Percentiles rank a stretch among this genome's conserved stretches.
Conservation (phyloP, 2,113 vertebrate genomes). For the Willisornis vidua region DNA sequence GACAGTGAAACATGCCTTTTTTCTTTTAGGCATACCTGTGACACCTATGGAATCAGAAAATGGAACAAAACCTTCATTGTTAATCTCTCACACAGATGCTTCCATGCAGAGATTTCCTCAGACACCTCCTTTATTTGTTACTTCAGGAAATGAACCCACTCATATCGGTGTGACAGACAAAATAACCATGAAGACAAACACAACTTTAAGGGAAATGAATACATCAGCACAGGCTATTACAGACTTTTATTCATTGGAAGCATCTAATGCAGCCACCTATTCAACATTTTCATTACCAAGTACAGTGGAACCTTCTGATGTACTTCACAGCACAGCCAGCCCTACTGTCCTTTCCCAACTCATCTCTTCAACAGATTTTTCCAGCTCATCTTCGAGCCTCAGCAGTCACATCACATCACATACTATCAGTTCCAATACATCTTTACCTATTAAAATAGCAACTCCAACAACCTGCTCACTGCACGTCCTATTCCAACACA, state of each 20-base stretch:
- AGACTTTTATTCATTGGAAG: slow-evolving; percentile 11
- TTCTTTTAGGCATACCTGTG: slow-evolving; percentile 76
- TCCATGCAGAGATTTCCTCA: neutral
- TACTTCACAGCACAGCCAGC: slow-evolving; percentile 6
- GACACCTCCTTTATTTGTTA: neutral
- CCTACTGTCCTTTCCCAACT: slow-evolving; percentile 9
- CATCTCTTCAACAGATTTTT: slow-evolving; percentile 30
- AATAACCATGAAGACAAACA: neutral
- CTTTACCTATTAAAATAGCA: neutral
- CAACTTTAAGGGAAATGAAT: neutral
- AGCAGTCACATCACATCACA: neutral
- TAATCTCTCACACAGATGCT: neutral
- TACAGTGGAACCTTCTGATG: slow-evolving; percentile 33
- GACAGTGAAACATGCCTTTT: neutral
- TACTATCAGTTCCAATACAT: neutral
- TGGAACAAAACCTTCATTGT: slow-evolving; percentile 56
- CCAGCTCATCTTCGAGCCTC: neutral
- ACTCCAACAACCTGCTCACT: neutral
- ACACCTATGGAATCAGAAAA: slow-evolving; percentile 72
- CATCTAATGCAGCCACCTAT: neutral
- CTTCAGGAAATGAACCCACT: neutral
- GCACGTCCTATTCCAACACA: neutral
- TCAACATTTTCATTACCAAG: slow-evolving; percentile 37
- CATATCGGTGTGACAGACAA: neutral
- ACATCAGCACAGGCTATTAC: neutral